These are phyloP conservation scores for Stramonita haemastoma DNA, from an alignment of 2,888 invertebrate genomes.

Conservation along the genomic window DNA sequence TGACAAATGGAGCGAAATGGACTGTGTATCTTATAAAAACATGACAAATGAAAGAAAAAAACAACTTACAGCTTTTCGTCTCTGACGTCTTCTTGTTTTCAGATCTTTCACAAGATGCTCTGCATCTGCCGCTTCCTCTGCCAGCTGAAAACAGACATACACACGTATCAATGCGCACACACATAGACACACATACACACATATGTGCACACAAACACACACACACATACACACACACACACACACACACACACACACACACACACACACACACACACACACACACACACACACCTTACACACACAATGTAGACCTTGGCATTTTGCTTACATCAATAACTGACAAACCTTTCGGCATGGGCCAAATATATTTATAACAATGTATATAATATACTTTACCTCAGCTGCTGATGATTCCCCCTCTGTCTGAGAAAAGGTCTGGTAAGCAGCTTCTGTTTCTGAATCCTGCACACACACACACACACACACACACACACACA, in stretches of 20 bases:
- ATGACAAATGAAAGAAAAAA: slow-evolving; percentile 39
- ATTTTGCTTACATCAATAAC: too few species aligned
- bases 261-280: too few species aligned
- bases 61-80: slow-evolving; percentile 63
- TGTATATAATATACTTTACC: too few species aligned
- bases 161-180: not conserved
- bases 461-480: slow-evolving; percentile 45
- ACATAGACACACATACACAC: not conserved
- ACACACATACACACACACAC: not conserved
- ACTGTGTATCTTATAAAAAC: too few species aligned
- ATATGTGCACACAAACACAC: not conserved
- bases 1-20: too few species aligned
- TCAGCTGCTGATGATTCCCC: slow-evolving; percentile 55
- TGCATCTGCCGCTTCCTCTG: slow-evolving; percentile 55
- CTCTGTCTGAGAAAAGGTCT: slow-evolving; percentile 53
- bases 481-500: not conserved
- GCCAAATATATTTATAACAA: too few species aligned
- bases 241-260: too few species aligned
- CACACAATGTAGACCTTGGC: too few species aligned
- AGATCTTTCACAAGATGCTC: slow-evolving; percentile 63
- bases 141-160: slow-evolving; percentile 35
- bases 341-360: too few species aligned
- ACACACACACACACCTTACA: too few species aligned
- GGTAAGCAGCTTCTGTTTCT: slow-evolving; percentile 52
- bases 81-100: slow-evolving; percentile 60